Base-by-base conservation (phyloP, 2,113 vertebrate genomes). In the Clupea harengus region DNA sequence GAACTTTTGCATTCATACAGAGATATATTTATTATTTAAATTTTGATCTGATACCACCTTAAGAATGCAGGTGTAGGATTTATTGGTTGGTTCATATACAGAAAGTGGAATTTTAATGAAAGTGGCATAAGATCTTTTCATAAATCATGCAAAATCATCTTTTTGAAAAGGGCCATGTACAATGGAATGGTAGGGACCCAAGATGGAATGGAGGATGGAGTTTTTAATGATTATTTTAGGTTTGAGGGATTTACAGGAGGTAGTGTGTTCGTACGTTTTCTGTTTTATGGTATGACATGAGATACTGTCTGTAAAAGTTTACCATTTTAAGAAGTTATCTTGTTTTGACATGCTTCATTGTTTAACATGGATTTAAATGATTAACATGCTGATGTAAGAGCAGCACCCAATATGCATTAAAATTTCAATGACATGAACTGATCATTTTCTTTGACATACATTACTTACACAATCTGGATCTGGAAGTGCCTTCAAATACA, bases 271-370 rank as follows among this genome's bases (percentile, higher is more conserved):
- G 28, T 17, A 39, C 15, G 20, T 78, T 78, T 75, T 39, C 9
- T 39, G 28, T 78, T 32, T 78, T 28, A 78, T 78, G 32, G 18
- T 60, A 72, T 17, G 72, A 78, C 64, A 25, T 72, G 25, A 78
- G 72, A 32, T 78, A 39, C 28, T 78, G 11, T 67, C 28, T 78
- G 11, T 67, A 28, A 15, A 32, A 75, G 32, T 13, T 32, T 28
- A 78, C 28, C 11, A 39, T 78, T 28, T 78, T 39, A 32, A 39
- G 22, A n/a, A 9, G 72, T 78, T 78, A 39, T 57, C 89, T 44
- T 84, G 20, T 84, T 85, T 82, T 67, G 54, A 6, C 52, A 83
- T 86, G 90, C 87, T 90, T 87, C 85, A 81, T 82, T 85, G 82
- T 60, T 57, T 50, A 75, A 83, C 82, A 57, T 89, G 11, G 0